A percentile compares a stretch with the other conserved stretches of the same genome.
Evolutionary conservation across 2,797 vertebrate genomes (phyloP).

Genomic region (Cyprinella venusta): DNA sequence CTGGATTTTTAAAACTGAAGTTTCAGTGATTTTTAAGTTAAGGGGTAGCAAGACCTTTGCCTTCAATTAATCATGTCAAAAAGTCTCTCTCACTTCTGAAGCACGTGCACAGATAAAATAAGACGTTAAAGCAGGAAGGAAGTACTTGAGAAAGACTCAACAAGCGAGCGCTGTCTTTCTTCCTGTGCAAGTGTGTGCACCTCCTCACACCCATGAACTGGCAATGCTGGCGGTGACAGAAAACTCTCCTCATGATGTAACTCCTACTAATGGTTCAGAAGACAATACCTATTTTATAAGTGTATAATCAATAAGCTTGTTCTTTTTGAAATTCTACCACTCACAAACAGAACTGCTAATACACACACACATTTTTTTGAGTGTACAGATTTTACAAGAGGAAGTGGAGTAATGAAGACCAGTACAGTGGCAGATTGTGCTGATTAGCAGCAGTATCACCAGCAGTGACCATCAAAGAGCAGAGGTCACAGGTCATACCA

Average conservation of each 20-base stretch:
- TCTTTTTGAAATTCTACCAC: background rate
- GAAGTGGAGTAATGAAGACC: conserved; percentile 49
- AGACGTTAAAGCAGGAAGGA: conserved; percentile 75
- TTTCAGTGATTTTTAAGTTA: background rate
- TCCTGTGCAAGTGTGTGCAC: conserved; percentile 57
- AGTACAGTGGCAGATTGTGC: conserved; percentile 14
- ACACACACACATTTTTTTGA: background rate
- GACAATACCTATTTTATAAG: background rate
- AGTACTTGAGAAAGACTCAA: conserved; percentile 70
- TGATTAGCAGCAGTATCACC: conserved; percentile 37
- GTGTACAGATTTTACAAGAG: conserved; percentile 44
- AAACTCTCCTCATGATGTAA: conserved; percentile 7
- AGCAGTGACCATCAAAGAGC: conserved; percentile 44
- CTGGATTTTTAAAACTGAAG: background rate
- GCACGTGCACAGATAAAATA: conserved; percentile 41
- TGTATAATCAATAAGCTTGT: background rate
- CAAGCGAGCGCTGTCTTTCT: conserved; percentile 61
- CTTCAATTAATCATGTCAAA: background rate
- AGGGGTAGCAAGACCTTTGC: background rate
- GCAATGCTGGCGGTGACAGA: background rate
- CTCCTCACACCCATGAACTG: conserved; percentile 10
- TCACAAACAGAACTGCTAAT: background rate
- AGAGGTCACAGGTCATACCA: conserved; percentile 36
- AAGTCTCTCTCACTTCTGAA: conserved; percentile 24
- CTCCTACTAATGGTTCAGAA: background rate